Evolutionary conservation across 2,888 invertebrate genomes (phyloP).

Genomic region (Anthophora plumipes): DNA sequence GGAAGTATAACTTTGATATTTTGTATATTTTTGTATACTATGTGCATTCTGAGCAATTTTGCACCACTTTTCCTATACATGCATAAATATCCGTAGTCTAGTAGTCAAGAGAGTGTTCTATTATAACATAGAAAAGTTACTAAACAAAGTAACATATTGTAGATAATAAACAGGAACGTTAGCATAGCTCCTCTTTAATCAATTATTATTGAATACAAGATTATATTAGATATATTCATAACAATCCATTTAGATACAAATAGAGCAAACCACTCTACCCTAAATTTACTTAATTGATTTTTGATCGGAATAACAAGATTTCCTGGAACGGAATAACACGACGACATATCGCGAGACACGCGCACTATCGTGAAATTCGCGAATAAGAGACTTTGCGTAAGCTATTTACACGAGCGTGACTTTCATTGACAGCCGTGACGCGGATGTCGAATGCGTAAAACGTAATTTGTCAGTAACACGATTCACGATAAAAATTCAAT

Average conservation of each 20-base stretch:
- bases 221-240: neutral
- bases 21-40: too few relatives aligned
- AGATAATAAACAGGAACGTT: too few relatives aligned
- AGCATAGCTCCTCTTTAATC: too few relatives aligned
- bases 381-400: constrained; percentile 16
- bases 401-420: constrained; percentile 40
- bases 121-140: too few relatives aligned
- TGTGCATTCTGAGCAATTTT: too few relatives aligned
- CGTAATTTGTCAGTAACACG: constrained; percentile 49
- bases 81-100: too few relatives aligned
- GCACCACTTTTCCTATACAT: too few relatives aligned
- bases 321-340: constrained; percentile 2
- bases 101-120: too few relatives aligned
- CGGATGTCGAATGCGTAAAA: constrained; percentile 24
- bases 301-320: neutral
- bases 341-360: neutral
- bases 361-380: constrained; percentile 20
- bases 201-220: neutral
- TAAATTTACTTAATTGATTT: constrained; percentile 3
- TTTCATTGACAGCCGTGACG: constrained; percentile 41
- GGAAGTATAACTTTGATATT: too few relatives aligned
- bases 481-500: constrained; percentile 51
- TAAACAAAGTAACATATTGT: too few relatives aligned
- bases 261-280: neutral
- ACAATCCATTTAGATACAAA: neutral